These are phyloP conservation scores for Rhogogaster chlorosoma DNA, from an alignment of 2,888 invertebrate genomes.

Conservation along the genomic window DNA sequence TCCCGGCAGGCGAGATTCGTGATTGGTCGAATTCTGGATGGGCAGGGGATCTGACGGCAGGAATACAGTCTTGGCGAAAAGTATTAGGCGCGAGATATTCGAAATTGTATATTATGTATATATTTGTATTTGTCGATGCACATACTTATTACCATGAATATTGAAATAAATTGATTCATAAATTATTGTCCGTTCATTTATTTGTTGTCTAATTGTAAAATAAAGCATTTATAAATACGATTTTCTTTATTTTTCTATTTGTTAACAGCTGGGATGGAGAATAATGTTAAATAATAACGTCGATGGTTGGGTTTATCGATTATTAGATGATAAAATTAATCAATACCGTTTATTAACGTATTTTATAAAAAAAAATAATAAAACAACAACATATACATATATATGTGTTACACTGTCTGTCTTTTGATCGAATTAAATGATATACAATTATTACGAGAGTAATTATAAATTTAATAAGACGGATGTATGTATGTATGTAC, in stretches of 20 bases:
- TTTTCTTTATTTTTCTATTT: not conserved
- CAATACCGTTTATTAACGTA: not conserved
- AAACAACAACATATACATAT: not conserved
- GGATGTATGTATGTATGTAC: slow-evolving; percentile 26
- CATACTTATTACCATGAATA: not conserved
- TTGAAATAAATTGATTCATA: not conserved
- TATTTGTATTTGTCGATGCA: not conserved
- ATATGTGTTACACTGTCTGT: not conserved
- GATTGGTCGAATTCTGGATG: not conserved
- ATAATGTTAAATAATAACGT: not conserved
- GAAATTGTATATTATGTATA: not conserved
- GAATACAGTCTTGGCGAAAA: slow-evolving; percentile 5
- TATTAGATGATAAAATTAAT: slow-evolving; percentile 2
- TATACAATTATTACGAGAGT: not conserved
- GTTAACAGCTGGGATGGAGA: not conserved
- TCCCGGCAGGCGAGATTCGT: not conserved
- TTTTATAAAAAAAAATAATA: not conserved
- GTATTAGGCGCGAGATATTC: not conserved
- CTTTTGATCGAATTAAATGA: not conserved
- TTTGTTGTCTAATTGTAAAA: not conserved
- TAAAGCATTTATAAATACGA: not conserved
- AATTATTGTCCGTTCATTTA: not conserved
- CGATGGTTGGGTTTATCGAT: not conserved
- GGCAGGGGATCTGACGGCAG: not conserved
- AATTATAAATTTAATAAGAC: slow-evolving; percentile 4